Base-by-base conservation (phyloP, 2,888 invertebrate species). In the Cantharis rustica region DNA sequence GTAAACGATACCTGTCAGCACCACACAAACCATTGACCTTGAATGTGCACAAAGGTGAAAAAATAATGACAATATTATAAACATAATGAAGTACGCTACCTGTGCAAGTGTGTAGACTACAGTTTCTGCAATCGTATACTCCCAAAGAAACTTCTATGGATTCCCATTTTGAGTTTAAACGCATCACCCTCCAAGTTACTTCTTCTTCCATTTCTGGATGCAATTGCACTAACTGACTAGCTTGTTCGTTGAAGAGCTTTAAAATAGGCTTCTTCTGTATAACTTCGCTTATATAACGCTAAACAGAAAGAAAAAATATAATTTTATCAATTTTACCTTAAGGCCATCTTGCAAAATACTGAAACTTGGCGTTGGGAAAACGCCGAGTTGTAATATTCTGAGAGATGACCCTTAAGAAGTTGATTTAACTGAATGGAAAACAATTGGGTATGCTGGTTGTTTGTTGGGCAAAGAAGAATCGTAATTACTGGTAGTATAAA, bases 131-230 rank as follows among this genome's bases (percentile, higher is more conserved):
- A 84, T 91, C 90, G 77, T 92, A 89, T 77, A 90, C 92, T 84
- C 91, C 92, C 84, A 95, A 91, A 82, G 93, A 91, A 83, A 93
- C 90, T 80, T 94, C 93, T 76, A 95, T 91, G 71, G 93, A 91
- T 85, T 94, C 93, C 96, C 95, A 95, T 88, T 94, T 95, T 76
- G 92, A 91, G 86, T 94, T 95, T 80, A 96, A 89, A 85, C 93
- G 93, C 84, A 93, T 92, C 81, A 95, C 91, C 80, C 94, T 90
- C 92, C 93, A 93, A 71, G 91, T 90, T 77, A 95, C 93, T 88
- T 93, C 93, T 80, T 93, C 92, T 83, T 90, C 90, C 81, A 91
- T 88, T 82, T 90, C 89, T 74, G 93, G 92, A 86, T 90, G 90
- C 73, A 91, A 89, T 82, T 90, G 88, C 82, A 93, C 92, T 80